Evolutionary conservation across 2,113 vertebrate species (phyloP).

Genomic region (Conger conger): DNA sequence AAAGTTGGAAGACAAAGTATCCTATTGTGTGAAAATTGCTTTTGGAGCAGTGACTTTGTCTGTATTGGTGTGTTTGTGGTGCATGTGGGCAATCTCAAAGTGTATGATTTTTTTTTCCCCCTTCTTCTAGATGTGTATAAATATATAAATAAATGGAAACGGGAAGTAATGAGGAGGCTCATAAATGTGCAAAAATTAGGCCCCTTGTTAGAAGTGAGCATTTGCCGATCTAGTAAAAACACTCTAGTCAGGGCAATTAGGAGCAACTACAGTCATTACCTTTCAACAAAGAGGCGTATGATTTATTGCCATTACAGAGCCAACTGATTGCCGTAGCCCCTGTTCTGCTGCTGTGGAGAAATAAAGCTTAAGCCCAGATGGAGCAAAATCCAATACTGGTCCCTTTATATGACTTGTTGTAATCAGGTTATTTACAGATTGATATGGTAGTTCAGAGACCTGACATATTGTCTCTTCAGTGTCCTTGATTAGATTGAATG

Average conservation of each 20-base stretch:
- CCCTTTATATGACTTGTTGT: slow-evolving; percentile 55
- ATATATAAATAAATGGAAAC: slow-evolving; percentile 40
- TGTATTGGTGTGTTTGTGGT: slow-evolving; percentile 21
- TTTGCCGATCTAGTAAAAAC: slow-evolving; percentile 52
- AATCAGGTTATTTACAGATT: slow-evolving; percentile 67
- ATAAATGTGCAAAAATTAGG: slow-evolving; percentile 60
- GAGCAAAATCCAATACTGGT: slow-evolving; percentile 68
- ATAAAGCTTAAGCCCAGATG: slow-evolving; percentile 61
- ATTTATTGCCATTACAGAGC: slow-evolving; percentile 63
- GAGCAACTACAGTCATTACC: slow-evolving; percentile 63
- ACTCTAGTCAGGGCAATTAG: slow-evolving; percentile 59
- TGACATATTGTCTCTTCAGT: slow-evolving; percentile 51
- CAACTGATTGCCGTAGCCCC: slow-evolving; percentile 70
- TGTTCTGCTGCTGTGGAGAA: slow-evolving; percentile 63
- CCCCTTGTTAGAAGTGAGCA: slow-evolving; percentile 58
- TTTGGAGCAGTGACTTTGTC: not conserved
- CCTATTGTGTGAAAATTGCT: slow-evolving; percentile 6
- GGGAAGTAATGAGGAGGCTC: slow-evolving; percentile 55
- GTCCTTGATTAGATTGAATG: slow-evolving; percentile 47
- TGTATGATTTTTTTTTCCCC: slow-evolving; percentile 7
- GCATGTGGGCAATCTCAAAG: slow-evolving; percentile 8
- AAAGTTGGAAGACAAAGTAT: slow-evolving; percentile 40
- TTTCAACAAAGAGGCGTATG: slow-evolving; percentile 64
- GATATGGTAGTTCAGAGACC: slow-evolving; percentile 58
- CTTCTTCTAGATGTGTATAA: not conserved